Evolutionary conservation across 2,113 vertebrate genomes (phyloP), one percentile per base, ranked within the genome.

Genomic region (Hippocampus comes): DNA sequence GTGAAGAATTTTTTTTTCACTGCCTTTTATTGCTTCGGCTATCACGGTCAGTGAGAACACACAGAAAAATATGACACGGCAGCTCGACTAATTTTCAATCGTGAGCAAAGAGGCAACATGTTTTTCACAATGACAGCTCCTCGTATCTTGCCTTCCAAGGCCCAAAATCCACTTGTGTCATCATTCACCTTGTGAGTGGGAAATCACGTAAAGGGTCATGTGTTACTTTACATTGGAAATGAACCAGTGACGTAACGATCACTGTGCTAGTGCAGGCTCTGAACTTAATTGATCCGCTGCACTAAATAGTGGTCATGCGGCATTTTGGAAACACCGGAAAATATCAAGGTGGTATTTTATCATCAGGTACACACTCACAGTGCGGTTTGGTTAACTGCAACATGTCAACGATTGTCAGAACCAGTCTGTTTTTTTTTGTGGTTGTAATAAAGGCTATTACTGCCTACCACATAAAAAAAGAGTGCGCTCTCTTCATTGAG

Each of bases 1-100:
- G 49, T 51, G 7, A 21, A 51, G 15, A 20, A 20, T 21, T 57
- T 38, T 38, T 12, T 46, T 46, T 12, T 46, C 14, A 14, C 12
- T 73, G 79, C 48, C 63, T 77, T 63, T 86, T 73, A 64, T 38
- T 71, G 68, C 68, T 72, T 77, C 38, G 67, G 72, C 57, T 70
- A 18, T n/a, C 68, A 73, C 61, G 68, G 76, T 82, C 43, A 71
- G 65, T 43, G 12, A 71, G 51, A 42, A 72, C 67, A 71, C 66
- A 65, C 67, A 71, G 67, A 74, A 61, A 78, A 57, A 25, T 9
- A 83, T 72, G 75, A 15, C 63, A 55, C 9, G 1, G 57, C 68
- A 51, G 25, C 68, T 67, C 20, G 27, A 66, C 7, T 75, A 8
- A 84, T 67, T 70, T 78, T 75, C 42, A 72, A 21, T 20, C 27